Evolutionary conservation across 1,140 invertebrate species (phyloP), one percentile per base, ranked within the genome.

Genomic region (Diabrotica undecimpunctata): DNA sequence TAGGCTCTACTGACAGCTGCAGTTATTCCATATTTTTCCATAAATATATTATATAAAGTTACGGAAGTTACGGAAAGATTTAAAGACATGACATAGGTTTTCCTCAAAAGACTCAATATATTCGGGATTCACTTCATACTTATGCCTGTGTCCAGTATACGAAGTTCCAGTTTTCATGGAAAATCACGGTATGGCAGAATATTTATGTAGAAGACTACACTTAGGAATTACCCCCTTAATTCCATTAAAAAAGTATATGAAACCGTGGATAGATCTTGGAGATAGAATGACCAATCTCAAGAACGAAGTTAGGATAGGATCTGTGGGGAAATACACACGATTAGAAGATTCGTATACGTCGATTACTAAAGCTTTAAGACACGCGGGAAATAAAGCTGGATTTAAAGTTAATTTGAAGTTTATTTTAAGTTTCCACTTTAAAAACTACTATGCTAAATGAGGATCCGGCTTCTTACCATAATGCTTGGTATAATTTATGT

Each of bases 321-420:
- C 99, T 11, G 98, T 99, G n/a, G 98, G 98, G 7, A 99, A 99
- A 83, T 99, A 99, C 74, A 98, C 96, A 0, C 91, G 94, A 77
- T 81, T 99, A 11, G 89, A 95, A 76, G 98, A 99, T 81, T 90
- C 96, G 0, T 99, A 99, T 78, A 90, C 95, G 0, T 99, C 97
- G 5, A 92, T 99, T 0, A 91, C 90, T 4, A 99, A 99, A 82
- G 93, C 97, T 0, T 79, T 99, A 13, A 88, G 96, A 70, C 97
- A 99, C 80, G 93, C 97, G 5, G 86, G 94, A 0, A 86, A 97
- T 25, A 86, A 89, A 64, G 87, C 87, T 13, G 91, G 93, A 37
- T 90, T 90, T 69, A 96, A 92, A 80, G 82, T 99, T 0, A 90
- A 90, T 66, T 79, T 98, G 35, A 89, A 94, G 79, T 97, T 91